Evolutionary conservation across 2,888 invertebrate genomes (phyloP).

Genomic region (Drosophila neotestacea): DNA sequence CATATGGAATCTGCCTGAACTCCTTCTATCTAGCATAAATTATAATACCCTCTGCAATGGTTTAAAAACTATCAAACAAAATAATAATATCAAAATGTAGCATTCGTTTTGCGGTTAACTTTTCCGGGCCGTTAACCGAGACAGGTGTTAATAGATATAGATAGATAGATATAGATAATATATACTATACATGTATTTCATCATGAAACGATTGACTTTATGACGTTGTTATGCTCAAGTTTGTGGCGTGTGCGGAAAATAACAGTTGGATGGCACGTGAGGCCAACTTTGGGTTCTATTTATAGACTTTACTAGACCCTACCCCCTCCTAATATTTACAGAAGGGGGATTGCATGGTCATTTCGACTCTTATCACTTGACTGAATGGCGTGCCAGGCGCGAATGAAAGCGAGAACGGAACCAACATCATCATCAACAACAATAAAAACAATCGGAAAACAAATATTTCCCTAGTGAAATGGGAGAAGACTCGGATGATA

Average conservation of each 20-base stretch:
- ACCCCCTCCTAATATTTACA: neutral
- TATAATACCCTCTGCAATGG: too few species aligned
- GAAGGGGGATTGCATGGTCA: conserved; percentile 19
- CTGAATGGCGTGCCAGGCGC: conserved; percentile 12
- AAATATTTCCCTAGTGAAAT: conserved; percentile 10
- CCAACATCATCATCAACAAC: neutral
- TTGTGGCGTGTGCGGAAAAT: conserved; percentile 21
- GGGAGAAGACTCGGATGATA: conserved; percentile 5
- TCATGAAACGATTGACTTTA: neutral
- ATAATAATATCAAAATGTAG: too few species aligned
- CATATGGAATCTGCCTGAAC: too few species aligned
- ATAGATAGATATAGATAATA: too few species aligned
- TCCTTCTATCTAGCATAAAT: too few species aligned
- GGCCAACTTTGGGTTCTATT: conserved; percentile 12
- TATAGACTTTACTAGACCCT: conserved; percentile 30
- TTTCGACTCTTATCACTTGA: conserved; percentile 17
- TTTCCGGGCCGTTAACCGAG: neutral
- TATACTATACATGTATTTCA: neutral
- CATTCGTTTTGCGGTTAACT: neutral
- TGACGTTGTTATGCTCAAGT: conserved; percentile 18
- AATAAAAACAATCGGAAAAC: conserved; percentile 7
- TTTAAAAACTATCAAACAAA: too few species aligned
- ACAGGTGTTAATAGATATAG: neutral
- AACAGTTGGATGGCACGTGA: conserved; percentile 42
- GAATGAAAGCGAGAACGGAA: conserved; percentile 17